These are phyloP conservation scores for Coecobrya sp. DNA, from an alignment of 2,888 invertebrate genomes.

Conservation along the genomic window DNA sequence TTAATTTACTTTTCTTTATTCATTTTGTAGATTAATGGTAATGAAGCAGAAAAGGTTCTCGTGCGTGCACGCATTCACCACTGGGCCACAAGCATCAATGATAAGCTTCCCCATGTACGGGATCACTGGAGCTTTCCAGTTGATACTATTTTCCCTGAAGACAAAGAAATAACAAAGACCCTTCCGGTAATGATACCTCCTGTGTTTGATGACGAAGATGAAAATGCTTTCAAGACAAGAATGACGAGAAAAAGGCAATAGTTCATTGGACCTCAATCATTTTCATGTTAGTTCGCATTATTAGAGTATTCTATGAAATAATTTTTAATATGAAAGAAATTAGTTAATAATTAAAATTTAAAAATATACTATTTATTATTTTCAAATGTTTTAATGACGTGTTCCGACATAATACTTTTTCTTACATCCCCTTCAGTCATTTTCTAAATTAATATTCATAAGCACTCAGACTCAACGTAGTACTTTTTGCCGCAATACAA, in stretches of 20 bases:
- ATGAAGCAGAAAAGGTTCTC: constrained; percentile 91
- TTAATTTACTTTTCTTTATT: too few relatives aligned
- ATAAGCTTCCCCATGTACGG: constrained; percentile 89
- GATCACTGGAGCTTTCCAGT: constrained; percentile 89
- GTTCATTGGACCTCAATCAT: not conserved
- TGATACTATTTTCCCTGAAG: constrained; percentile 90
- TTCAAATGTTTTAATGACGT: not conserved
- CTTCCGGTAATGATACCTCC: constrained; percentile 84
- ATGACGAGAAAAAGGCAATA: not conserved
- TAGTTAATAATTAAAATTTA: too few relatives aligned
- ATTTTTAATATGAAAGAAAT: too few relatives aligned
- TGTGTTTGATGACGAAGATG: constrained; percentile 58
- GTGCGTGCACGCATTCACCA: constrained; percentile 94
- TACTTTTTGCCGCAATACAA: too few relatives aligned
- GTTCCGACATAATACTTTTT: not conserved
- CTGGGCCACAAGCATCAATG: constrained; percentile 91
- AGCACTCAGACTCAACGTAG: too few relatives aligned
- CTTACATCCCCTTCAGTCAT: not conserved
- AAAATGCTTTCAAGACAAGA: not conserved
- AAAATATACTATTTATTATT: not conserved
- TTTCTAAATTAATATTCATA: not conserved
- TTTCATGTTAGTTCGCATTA: not conserved
- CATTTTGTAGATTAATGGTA: constrained; percentile 92
- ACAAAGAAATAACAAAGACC: constrained; percentile 87
- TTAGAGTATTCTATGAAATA: not conserved